These are phyloP conservation scores for Hedychridium roseum DNA, from an alignment of 2,888 invertebrate species.

Conservation along the genomic window DNA sequence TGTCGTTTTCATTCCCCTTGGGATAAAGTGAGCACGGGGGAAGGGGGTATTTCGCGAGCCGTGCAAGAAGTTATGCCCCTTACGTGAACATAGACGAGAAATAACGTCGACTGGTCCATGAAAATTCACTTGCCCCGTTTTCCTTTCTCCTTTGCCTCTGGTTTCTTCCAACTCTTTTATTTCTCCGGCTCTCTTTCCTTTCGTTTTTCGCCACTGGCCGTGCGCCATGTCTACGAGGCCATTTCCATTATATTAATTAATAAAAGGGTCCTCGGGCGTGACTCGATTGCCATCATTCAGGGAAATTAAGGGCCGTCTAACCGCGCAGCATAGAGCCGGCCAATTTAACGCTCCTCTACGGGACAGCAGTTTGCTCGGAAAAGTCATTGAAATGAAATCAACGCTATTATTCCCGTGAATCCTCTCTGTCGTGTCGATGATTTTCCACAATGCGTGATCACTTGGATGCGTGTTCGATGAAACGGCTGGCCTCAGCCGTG, in stretches of 20 bases:
- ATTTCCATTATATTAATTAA: constrained; percentile 44
- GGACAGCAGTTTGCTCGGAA: too few species aligned
- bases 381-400: too few species aligned
- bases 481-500: too few species aligned
- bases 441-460: constrained; percentile 51
- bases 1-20: too few species aligned
- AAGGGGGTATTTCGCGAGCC: too few species aligned
- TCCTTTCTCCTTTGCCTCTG: constrained; percentile 11
- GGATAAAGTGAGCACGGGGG: too few species aligned
- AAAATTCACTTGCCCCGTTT: constrained; percentile 15
- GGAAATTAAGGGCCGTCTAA: constrained; percentile 48
- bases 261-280: constrained; percentile 37
- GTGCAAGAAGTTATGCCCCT: too few species aligned
- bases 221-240: constrained; percentile 15
- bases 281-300: constrained; percentile 36
- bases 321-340: constrained; percentile 26
- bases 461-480: too few species aligned
- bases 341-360: constrained; percentile 33
- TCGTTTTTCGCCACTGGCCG: constrained; percentile 8
- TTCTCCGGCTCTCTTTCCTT: constrained; percentile 9
- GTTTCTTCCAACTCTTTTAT: neutral
- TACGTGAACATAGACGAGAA: too few species aligned
- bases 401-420: too few species aligned
- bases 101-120: constrained; percentile 21
- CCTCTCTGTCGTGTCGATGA: too few species aligned